Percentiles rank a stretch among this genome's conserved stretches.
phyloP scores from a whole-genome alignment of 1,140 invertebrate genomes.

The Hypsibius dujardini region DNA sequence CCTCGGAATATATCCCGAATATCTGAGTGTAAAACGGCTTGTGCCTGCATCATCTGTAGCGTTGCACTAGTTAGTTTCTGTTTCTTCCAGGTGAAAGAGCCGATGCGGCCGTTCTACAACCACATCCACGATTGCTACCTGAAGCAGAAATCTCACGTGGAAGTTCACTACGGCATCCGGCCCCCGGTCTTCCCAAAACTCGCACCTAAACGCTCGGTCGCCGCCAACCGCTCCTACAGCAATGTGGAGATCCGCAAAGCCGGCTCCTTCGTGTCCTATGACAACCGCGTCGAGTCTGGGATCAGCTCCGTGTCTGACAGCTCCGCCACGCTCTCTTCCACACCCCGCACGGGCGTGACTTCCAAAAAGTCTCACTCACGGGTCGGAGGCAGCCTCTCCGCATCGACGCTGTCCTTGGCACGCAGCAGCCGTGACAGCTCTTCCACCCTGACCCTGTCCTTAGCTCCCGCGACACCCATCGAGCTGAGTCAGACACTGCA shows the following conservation, averaged over 20 bases:
- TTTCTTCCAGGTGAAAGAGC: slow-evolving; percentile 38
- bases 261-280: not conserved
- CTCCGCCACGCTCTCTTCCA: not conserved
- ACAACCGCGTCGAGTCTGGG: not conserved
- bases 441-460: no score
- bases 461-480: not conserved
- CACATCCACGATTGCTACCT: slow-evolving; percentile 56
- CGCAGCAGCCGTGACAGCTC: slow-evolving; percentile 2
- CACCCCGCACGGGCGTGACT: not conserved
- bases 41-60: no score
- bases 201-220: not conserved
- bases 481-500: not conserved
- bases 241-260: slow-evolving; percentile 7
- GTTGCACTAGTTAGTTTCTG: no score
- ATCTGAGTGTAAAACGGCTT: no score
- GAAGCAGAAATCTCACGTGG: slow-evolving; percentile 52
- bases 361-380: not conserved
- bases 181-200: not conserved
- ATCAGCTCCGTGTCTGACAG: not conserved
- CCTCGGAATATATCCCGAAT: no score
- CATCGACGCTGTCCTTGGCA: not conserved
- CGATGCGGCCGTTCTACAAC: slow-evolving; percentile 51
- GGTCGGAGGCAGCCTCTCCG: not conserved
- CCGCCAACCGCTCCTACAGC: not conserved
- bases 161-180: slow-evolving; percentile 53